Base-by-base conservation (phyloP, 2,888 invertebrate species). In the Clepsis dumicolana region DNA sequence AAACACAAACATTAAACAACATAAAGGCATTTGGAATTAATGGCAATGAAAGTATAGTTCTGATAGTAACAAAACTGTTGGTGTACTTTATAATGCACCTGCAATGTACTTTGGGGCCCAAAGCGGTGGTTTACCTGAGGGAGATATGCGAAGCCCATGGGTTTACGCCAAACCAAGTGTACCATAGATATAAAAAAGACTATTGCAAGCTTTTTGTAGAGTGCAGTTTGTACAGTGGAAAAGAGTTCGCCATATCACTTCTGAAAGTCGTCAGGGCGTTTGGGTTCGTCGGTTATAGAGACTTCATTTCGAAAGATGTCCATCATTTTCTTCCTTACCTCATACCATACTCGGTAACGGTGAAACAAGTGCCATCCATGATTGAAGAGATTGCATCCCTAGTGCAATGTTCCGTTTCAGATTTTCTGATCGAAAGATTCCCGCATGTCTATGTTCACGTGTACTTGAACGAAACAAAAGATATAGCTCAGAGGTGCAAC, bases 391-490 rank as follows among this genome's bases (percentile, higher is more conserved):
- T 96, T 52, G 95, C 95, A 0, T 90, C 90, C 0, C 81, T 95
- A 27, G 94, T 95, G 10, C 94, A 94, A 75, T 92, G 94, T 70
- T 94, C 95, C 2, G 89, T 95, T 21, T 89, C 94, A 0, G 94
- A 95, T 44, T 94, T 96, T 74, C 87, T 97, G 14, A 91, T 94
- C 1, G 94, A 94, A 65, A 95, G 96, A 66, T 96, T 96, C 78
- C 94, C 96, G 60, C 95, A 96, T 59, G 95, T 96, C 60, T 97
- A 96, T 74, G 94, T 96, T 0, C 94, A 97, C 72, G 90, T 96
- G 2, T 95, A 96, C 80, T 88, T 97, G 64, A 95, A 95, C 41
- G 95, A 96, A 82, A 81, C 91, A 0, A 90, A 94, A 1, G 94
- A 94, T 24, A 88, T 95, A 12, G 94, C 94, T 10, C 94, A 94